These are phyloP conservation scores for Lycia hirtaria DNA, from an alignment of 2,888 invertebrate genomes.

Conservation along the genomic window DNA sequence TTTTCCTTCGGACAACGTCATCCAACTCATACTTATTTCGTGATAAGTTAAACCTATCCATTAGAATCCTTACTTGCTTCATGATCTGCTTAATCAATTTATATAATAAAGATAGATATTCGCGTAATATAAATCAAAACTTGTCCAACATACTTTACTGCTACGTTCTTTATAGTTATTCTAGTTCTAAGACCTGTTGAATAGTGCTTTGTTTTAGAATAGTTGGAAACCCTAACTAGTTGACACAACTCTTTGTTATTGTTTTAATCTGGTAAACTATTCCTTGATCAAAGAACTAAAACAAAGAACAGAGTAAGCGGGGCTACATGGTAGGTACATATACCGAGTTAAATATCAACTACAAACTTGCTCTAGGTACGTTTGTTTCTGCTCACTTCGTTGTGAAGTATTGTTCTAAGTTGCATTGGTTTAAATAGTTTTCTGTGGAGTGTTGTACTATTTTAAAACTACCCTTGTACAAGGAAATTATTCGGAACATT, in stretches of 20 bases:
- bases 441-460: neutral
- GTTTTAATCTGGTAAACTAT: constrained; percentile 33
- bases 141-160: constrained; percentile 24
- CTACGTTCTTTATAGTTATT: constrained; percentile 14
- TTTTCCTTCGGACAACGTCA: no score
- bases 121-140: no score
- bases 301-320: constrained; percentile 10
- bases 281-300: constrained; percentile 30
- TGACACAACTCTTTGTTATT: constrained; percentile 37
- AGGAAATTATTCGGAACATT: neutral
- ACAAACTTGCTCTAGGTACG: constrained; percentile 1
- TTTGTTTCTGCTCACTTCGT: constrained; percentile 2
- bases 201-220: constrained; percentile 45
- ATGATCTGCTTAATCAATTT: no score
- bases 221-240: constrained; percentile 38
- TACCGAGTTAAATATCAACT: constrained; percentile 16
- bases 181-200: constrained; percentile 54
- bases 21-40: no score
- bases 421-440: neutral
- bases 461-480: neutral
- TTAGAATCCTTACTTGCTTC: no score
- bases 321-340: no score
- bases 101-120: no score
- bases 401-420: constrained; percentile 6
- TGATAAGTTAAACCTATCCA: no score